phyloP scores from a whole-genome alignment of 2,797 vertebrate genomes.

The Pangasius sanitwongsei region DNA sequence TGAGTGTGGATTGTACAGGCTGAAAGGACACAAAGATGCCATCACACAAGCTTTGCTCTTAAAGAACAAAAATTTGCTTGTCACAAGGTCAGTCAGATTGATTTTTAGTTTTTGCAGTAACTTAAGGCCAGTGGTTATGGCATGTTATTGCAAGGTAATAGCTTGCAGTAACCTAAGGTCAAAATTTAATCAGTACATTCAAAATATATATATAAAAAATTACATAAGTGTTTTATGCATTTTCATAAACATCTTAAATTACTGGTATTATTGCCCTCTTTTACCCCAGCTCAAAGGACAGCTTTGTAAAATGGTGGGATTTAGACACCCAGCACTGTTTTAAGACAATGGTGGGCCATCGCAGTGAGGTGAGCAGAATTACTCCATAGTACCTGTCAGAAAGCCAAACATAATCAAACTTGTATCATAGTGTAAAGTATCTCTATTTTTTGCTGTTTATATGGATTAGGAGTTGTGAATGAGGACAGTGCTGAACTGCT shows the following conservation, averaged over 20 bases:
- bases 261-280: neutral
- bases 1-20: conserved; percentile 91
- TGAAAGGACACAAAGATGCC: conserved; percentile 91
- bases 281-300: conserved; percentile 87
- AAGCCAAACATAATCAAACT: too few species aligned
- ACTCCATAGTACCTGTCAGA: neutral
- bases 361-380: conserved; percentile 84
- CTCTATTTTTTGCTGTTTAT: neutral
- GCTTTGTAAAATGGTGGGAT: conserved; percentile 97
- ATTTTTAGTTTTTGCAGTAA: neutral
- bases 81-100: conserved; percentile 81
- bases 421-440: neutral
- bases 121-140: neutral
- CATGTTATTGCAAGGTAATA: neutral
- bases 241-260: neutral
- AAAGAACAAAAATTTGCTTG: conserved; percentile 87
- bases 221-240: neutral
- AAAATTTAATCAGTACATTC: neutral
- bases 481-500: neutral
- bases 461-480: neutral
- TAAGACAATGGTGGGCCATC: conserved; percentile 94
- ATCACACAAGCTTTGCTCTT: conserved; percentile 88
- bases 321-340: conserved; percentile 97
- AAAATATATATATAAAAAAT: neutral
- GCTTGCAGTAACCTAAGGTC: neutral